Evolutionary conservation across 1,140 invertebrate species (phyloP), one percentile per base, ranked within the genome.

Genomic region (Lucilia sericata): DNA sequence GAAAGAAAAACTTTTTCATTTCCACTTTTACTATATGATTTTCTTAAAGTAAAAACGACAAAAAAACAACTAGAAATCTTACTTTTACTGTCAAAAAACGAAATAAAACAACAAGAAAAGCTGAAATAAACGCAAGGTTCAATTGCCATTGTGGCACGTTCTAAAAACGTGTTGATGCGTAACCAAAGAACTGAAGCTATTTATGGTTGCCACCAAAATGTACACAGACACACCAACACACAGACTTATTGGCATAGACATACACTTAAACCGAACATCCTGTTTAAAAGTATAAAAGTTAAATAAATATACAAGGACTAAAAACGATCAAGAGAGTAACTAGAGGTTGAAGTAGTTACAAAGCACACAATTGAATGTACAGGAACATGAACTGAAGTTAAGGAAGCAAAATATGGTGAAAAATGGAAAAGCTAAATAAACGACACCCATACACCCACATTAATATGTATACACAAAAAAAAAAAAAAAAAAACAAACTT

Each of bases 131-230:
- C 14, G 12, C 14, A 60, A 60, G n/a, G 55, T 60, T 60, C 55
- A 60, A 60, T 60, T 60, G 55, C 55, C 55, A 60, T 60, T 60
- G 55, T 60, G 14, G 55, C 55, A 60, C 55, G 55, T 60, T 60
- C 55, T 60, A 60, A 60, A 60, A 60, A 60, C 55, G 55, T 60
- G 55, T 60, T 60, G 55, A 60, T 60, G 55, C 55, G 55, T 60
- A 60, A 60, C 55, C 55, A 60, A 60, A 60, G 55, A 60, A 60
- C 55, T 60, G 55, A 60, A 60, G 55, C 55, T 60, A 60, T 60
- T 60, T 60, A 60, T 60, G 55, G 55, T 17, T 60, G 14, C n/a
- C 14, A 17, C 55, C 14, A 17, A 17, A 60, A n/a, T n/a, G n/a
- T 14, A n/a, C 55, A 60, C 14, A n/a, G 5, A n/a, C 55, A 60